phyloP scores from a whole-genome alignment of 2,797 vertebrate species.

The Propithecus perrieri region DNA sequence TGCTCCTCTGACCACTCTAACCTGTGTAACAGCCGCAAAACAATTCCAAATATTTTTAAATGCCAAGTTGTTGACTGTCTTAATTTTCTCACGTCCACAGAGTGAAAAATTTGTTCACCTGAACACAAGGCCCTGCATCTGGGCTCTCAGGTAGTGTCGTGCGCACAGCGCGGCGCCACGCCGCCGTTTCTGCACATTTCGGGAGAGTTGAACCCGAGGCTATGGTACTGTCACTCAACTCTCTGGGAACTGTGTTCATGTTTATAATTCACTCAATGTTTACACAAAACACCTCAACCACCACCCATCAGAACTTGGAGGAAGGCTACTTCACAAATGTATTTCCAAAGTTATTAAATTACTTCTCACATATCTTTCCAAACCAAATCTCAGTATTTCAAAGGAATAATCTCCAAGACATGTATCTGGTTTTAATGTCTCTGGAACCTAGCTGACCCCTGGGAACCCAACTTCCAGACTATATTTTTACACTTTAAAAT shows the following conservation, averaged over 20 bases:
- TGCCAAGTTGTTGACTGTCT: conserved; percentile 20
- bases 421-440: not conserved
- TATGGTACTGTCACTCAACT: fast-evolving
- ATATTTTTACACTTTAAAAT: not conserved
- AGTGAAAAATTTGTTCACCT: fast-evolving
- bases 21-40: conserved; percentile 83
- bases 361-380: fast-evolving
- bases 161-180: fast-evolving
- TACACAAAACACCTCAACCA: no score
- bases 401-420: not conserved
- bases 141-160: fast-evolving
- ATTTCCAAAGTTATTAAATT: not conserved
- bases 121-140: no score
- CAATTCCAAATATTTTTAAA: conserved; percentile 82
- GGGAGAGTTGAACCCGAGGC: fast-evolving
- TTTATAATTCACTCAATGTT: no score
- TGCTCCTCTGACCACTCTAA: conserved; percentile 61
- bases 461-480: not conserved
- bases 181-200: fast-evolving
- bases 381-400: not conserved
- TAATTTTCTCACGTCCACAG: not conserved
- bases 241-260: not conserved
- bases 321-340: not conserved
- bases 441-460: not conserved
- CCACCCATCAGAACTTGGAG: not conserved